phyloP scores from a whole-genome alignment of 2,888 invertebrate species.

The Ophion slaviceki region DNA sequence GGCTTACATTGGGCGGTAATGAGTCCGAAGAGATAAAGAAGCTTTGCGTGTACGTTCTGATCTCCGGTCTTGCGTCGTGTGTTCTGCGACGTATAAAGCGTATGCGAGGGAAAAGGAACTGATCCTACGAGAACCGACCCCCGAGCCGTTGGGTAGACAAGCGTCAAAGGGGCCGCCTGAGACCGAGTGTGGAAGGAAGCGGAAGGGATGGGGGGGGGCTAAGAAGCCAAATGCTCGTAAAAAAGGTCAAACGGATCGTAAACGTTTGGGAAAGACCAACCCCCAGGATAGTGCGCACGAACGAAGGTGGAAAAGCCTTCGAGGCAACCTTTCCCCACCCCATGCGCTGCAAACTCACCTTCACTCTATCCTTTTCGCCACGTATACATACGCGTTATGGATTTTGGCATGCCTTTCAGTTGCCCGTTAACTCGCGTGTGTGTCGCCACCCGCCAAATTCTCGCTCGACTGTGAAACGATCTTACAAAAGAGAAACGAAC shows the following conservation, averaged over 20 bases:
- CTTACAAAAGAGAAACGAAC: slow-evolving; percentile 27
- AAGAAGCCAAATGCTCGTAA: slow-evolving; percentile 79
- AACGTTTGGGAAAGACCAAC: slow-evolving; percentile 74
- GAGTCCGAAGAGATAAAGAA: slow-evolving; percentile 41
- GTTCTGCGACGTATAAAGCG: slow-evolving; percentile 38
- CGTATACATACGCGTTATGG: slow-evolving; percentile 51
- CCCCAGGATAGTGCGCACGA: slow-evolving; percentile 68
- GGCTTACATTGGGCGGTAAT: background rate
- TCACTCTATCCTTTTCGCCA: slow-evolving; percentile 47
- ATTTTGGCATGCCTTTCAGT: slow-evolving; percentile 25
- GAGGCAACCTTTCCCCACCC: slow-evolving; percentile 47
- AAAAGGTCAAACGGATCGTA: slow-evolving; percentile 80
- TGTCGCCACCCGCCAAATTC: slow-evolving; percentile 43
- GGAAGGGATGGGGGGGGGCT: slow-evolving; percentile 40
- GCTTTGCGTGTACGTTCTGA: slow-evolving; percentile 1
- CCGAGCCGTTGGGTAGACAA: slow-evolving; percentile 77
- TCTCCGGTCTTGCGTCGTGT: slow-evolving; percentile 1
- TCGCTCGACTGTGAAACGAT: slow-evolving; percentile 51
- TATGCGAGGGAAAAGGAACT: slow-evolving; percentile 42
- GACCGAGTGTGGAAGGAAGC: background rate
- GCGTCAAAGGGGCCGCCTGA: slow-evolving; percentile 48
- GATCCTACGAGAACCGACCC: slow-evolving; percentile 64
- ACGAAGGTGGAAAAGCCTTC: slow-evolving; percentile 74
- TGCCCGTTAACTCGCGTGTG: slow-evolving; percentile 21
- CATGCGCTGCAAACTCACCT: slow-evolving; percentile 35